Evolutionary conservation across 2,797 vertebrate species (phyloP).

Genomic region (Falco cherrug): DNA sequence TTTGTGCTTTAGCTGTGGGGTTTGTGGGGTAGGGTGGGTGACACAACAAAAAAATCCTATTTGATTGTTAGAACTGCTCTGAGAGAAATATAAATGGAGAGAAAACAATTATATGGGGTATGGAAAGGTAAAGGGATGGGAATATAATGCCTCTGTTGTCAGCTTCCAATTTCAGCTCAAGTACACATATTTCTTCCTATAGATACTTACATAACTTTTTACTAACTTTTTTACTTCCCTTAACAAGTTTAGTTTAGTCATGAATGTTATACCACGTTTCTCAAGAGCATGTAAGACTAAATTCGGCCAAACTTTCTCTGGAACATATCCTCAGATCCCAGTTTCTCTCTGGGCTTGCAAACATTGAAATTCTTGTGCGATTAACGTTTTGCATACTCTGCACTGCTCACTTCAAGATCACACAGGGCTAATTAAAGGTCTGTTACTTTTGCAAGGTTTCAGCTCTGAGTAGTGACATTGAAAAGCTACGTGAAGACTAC

Average conservation of each 20-base stretch:
- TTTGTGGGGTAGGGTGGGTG: not conserved
- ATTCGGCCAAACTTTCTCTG: not conserved
- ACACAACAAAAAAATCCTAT: too few species aligned
- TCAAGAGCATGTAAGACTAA: not conserved
- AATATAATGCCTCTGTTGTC: not conserved
- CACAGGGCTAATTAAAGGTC: not conserved
- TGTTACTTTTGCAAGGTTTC: not conserved
- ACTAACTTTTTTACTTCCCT: not conserved
- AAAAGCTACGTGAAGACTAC: not conserved
- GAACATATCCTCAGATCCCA: not conserved
- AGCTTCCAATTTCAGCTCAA: not conserved
- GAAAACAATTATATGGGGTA: not conserved
- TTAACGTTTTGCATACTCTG: not conserved
- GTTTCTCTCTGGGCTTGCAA: not conserved
- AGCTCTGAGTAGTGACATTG: not conserved
- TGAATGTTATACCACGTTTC: not conserved
- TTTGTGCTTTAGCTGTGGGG: not conserved
- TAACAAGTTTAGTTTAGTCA: not conserved
- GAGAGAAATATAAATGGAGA: not conserved
- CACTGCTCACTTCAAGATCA: not conserved
- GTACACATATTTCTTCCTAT: not conserved
- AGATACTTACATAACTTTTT: accelerated
- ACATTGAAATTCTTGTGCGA: not conserved
- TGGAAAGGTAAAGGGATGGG: not conserved
- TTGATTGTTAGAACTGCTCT: not conserved